phyloP scores from a whole-genome alignment of 2,888 invertebrate species.

The Netelia virgata region DNA sequence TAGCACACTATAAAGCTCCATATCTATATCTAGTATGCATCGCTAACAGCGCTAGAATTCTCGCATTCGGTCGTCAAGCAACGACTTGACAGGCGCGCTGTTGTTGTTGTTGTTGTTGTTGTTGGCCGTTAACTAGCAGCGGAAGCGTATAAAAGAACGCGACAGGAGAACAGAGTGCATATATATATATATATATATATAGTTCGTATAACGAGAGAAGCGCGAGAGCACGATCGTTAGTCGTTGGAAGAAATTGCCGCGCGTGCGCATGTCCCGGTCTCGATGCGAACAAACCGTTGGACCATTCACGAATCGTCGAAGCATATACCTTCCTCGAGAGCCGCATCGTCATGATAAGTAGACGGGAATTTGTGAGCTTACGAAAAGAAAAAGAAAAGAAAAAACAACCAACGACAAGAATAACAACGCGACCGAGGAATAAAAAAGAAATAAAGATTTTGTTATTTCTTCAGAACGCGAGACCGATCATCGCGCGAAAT shows the following conservation, averaged over 20 bases:
- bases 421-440: not conserved
- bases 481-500: conserved; percentile 21
- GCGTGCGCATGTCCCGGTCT: conserved; percentile 12
- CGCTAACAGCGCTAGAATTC: conserved; percentile 51
- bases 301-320: conserved; percentile 44
- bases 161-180: conserved; percentile 32
- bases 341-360: conserved; percentile 16
- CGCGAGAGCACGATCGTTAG: conserved; percentile 43
- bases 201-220: not conserved
- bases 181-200: not conserved
- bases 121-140: conserved; percentile 53
- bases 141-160: conserved; percentile 21
- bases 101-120: conserved; percentile 47
- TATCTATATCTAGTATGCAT: conserved; percentile 32
- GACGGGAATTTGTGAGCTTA: conserved; percentile 16
- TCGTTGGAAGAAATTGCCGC: conserved; percentile 26
- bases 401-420: not conserved
- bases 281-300: conserved; percentile 5
- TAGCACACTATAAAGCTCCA: conserved; percentile 16
- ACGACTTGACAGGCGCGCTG: conserved; percentile 28
- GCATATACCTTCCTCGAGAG: not conserved
- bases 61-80: conserved; percentile 41
- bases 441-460: conserved; percentile 5
- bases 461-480: conserved; percentile 5
- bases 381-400: conserved; percentile 3